phyloP scores from a whole-genome alignment of 2,797 vertebrate species.

The Oreortyx pictus region DNA sequence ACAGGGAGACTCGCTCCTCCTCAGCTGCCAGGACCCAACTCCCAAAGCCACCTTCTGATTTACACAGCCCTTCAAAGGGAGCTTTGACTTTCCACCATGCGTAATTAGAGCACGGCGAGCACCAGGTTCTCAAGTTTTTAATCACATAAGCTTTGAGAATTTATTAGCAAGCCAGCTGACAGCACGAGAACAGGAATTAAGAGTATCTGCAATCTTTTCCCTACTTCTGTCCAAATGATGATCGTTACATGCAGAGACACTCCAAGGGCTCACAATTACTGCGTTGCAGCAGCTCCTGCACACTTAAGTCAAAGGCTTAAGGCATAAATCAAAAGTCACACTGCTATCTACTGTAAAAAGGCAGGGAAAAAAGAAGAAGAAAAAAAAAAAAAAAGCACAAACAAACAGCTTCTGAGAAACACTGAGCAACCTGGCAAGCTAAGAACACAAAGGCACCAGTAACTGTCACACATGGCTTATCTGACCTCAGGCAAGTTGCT shows the following conservation, averaged over 20 bases:
- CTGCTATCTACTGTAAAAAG: background rate
- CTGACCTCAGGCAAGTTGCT: conserved; percentile 16
- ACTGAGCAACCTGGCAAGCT: background rate
- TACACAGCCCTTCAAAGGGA: background rate
- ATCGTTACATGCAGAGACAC: background rate
- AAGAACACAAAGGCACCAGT: background rate
- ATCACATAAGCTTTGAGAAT: conserved; percentile 20
- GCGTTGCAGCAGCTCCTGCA: background rate
- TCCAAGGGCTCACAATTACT: background rate
- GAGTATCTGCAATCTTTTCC: conserved; percentile 27
- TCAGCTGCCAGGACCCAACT: background rate
- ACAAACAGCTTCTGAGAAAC: background rate
- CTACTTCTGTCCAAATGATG: conserved; percentile 19
- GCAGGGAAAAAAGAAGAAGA: rapidly evolving
- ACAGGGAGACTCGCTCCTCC: background rate
- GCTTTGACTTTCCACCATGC: background rate
- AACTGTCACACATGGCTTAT: background rate
- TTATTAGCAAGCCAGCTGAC: conserved; percentile 36
- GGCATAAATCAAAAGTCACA: conserved; percentile 5
- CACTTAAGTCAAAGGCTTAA: conserved; percentile 43
- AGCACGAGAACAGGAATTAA: conserved; percentile 26
- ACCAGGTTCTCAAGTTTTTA: conserved; percentile 19
- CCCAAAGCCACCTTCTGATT: background rate
- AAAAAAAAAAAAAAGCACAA: background rate
- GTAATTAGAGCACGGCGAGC: background rate